Percentiles rank a stretch among this genome's conserved stretches.
These are phyloP conservation scores for Strix aluco DNA, from an alignment of 2,113 vertebrate genomes.

Conservation along the genomic window DNA sequence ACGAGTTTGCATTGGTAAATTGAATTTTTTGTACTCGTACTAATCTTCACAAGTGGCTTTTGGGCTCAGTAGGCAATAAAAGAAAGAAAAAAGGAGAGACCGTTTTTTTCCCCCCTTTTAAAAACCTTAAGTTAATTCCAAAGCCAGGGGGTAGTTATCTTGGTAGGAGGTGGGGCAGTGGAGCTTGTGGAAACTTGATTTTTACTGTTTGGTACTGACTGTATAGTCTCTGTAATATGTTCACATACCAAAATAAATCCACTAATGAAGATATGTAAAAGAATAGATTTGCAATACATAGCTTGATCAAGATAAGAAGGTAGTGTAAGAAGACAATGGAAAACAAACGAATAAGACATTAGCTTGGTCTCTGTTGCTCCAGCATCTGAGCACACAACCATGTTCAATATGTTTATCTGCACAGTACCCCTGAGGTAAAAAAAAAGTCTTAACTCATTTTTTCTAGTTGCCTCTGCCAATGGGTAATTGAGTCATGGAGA, in stretches of 20 bases:
- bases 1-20: accelerated
- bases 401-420: background rate
- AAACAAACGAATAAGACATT: background rate
- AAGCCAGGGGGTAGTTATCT: background rate
- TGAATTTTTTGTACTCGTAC: background rate
- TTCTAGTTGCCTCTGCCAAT: background rate
- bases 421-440: background rate
- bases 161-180: background rate
- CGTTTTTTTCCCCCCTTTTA: accelerated
- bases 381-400: background rate
- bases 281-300: background rate
- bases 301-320: background rate
- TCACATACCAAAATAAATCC: background rate
- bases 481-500: background rate
- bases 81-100: background rate
- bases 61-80: background rate
- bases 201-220: background rate
- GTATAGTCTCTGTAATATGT: background rate
- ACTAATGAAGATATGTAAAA: background rate
- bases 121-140: background rate
- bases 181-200: background rate
- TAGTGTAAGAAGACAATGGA: background rate
- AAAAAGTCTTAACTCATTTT: background rate
- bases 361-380: background rate
- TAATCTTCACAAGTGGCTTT: background rate